Conservation (phyloP, 2,888 invertebrate species). For the Polyommatus iphigenia region DNA sequence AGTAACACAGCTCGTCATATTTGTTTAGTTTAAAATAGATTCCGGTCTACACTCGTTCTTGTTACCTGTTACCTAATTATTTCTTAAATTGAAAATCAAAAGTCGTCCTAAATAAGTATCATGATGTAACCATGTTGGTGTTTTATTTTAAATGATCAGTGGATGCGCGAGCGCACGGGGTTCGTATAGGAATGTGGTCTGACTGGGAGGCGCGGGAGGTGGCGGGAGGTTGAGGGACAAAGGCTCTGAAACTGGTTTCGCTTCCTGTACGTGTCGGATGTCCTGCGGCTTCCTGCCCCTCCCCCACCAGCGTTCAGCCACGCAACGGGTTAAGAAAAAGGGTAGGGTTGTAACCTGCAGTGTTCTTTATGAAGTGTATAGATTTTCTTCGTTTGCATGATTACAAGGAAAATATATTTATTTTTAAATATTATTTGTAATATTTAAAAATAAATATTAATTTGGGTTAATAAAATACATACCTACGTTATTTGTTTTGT, state of each 20-base stretch:
- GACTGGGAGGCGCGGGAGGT: conserved; percentile 53
- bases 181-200: conserved; percentile 72
- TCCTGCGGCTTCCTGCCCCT: conserved; percentile 80
- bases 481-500: not conserved
- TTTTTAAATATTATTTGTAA: not conserved
- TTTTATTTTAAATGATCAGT: conserved; percentile 42
- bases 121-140: conserved; percentile 30
- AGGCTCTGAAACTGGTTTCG: conserved; percentile 76
- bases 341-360: conserved; percentile 53
- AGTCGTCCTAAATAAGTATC: not conserved
- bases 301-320: conserved; percentile 52
- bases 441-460: not conserved
- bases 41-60: conserved; percentile 25
- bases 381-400: not conserved
- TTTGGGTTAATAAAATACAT: no score
- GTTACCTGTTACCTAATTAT: conserved; percentile 20
- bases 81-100: not conserved
- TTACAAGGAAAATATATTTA: not conserved
- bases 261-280: conserved; percentile 81
- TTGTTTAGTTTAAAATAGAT: conserved; percentile 29
- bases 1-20: conserved; percentile 38
- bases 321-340: conserved; percentile 55
- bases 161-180: conserved; percentile 69
- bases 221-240: conserved; percentile 71
- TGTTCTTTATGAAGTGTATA: conserved; percentile 11